Conservation (phyloP, 2,113 vertebrate species). For the Heliornis fulica region DNA sequence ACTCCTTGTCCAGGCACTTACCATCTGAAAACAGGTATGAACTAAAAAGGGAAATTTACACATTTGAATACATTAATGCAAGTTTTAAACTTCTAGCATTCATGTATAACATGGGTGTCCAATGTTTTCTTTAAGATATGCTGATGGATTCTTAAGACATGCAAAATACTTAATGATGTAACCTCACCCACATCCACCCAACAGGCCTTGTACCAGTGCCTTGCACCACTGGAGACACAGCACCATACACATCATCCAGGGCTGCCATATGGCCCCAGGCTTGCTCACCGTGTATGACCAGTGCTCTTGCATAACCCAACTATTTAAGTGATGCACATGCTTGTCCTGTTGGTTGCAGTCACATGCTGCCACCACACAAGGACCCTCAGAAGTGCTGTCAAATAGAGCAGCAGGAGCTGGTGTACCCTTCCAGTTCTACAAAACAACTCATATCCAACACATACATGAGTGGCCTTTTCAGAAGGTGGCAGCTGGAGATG, state of each 20-base stretch:
- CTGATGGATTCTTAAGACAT: background rate
- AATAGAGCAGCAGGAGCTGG: background rate
- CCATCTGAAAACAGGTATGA: background rate
- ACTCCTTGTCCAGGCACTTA: background rate
- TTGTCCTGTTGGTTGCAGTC: background rate
- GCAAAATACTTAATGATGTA: background rate
- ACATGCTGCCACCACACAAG: background rate
- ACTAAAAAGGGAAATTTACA: background rate
- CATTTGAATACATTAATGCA: background rate
- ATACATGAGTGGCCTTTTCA: fast-evolving
- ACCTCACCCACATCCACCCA: background rate
- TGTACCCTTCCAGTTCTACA: background rate
- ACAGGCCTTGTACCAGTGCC: background rate
- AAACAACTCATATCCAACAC: background rate
- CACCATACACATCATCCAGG: background rate
- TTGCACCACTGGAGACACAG: background rate
- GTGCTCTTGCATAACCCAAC: background rate
- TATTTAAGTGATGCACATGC: fast-evolving
- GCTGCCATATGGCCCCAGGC: background rate
- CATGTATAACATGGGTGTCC: background rate
- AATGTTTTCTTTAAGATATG: background rate
- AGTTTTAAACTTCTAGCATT: background rate
- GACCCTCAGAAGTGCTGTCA: fast-evolving
- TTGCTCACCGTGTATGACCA: background rate
- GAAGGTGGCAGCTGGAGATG: background rate